These are phyloP conservation scores for Nycticryphes semicollaris DNA, from an alignment of 2,113 vertebrate species.

Conservation along the genomic window DNA sequence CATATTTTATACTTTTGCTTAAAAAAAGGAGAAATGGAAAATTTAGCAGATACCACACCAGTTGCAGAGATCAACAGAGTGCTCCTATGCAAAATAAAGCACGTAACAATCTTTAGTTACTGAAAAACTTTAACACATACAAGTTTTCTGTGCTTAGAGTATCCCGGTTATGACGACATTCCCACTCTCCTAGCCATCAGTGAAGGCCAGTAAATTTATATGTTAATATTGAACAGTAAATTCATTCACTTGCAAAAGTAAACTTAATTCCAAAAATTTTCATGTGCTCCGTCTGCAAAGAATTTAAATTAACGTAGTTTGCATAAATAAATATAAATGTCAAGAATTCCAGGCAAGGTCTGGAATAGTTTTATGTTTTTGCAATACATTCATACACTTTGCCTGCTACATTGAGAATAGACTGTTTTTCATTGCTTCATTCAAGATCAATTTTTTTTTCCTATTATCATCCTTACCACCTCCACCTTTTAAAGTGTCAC, in stretches of 20 bases:
- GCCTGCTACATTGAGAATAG: neutral
- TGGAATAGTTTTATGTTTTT: slow-evolving; percentile 23
- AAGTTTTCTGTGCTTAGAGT: neutral
- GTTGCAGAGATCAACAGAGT: neutral
- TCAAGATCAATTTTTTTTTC: neutral
- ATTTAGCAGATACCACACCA: neutral
- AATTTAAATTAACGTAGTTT: slow-evolving; percentile 60
- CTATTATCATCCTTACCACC: neutral
- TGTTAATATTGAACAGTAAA: slow-evolving; percentile 50
- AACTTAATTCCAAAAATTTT: slow-evolving; percentile 48
- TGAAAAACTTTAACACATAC: neutral
- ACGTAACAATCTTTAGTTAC: neutral
- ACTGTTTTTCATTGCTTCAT: neutral
- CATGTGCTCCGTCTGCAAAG: slow-evolving; percentile 15
- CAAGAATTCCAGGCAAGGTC: neutral
- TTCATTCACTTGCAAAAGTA: slow-evolving; percentile 54
- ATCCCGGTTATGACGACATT: neutral
- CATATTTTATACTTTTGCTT: neutral
- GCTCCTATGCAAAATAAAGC: neutral
- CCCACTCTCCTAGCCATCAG: neutral
- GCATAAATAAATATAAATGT: slow-evolving; percentile 62
- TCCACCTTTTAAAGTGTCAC: neutral
- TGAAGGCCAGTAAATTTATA: slow-evolving; percentile 40
- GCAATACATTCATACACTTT: neutral
- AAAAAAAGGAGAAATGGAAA: neutral